Base-by-base conservation (phyloP, 2,888 invertebrate species). In the Cheilosia impressa region DNA sequence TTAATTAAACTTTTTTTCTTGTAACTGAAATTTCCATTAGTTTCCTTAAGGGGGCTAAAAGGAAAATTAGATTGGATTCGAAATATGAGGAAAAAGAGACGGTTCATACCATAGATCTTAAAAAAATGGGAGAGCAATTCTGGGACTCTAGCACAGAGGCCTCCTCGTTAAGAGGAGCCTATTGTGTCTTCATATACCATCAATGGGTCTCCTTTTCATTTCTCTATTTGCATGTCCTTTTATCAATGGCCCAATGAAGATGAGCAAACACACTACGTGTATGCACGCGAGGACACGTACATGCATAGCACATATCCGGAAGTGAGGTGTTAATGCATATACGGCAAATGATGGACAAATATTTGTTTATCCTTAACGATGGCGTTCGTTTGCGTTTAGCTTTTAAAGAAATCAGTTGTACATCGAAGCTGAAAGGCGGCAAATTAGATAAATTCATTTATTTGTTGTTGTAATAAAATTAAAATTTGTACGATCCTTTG, bases 321-420 rank as follows among this genome's bases (percentile, higher is more conserved):
- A 66, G 53, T 34, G 68, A 57, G 43, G 68, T 45, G 68, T 45
- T 34, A 55, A 68, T 55, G 55, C 31, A 27, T 31, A 57, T 31
- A 45, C 22, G 55, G 55, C 55, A 45, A 19, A 68, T 27, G 50
- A 15, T 41, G 68, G 2, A 24, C 55, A 31, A 68, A 68, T 68
- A 57, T 68, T 68, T 68, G 68, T 45, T 57, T 19, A 34, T 45
- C 43, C 68, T 57, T 45, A 55, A 68, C 68, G 41, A 66, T 41
- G 41, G 17, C 17, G 41, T 41, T 50, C 53, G 24, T 65, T 41
- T 41, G 22, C 19, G 15, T 57, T 57, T 7, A 19, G 24, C 13
- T 22, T 4, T 52, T 22, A 22, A 15, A 15, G 24, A 22, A 13
- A 13, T 52, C 13, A 24, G 24, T 17, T n/a, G 2, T 45, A 45